Evolutionary conservation across 2,113 vertebrate genomes (phyloP), one percentile per base, ranked within the genome.

Genomic region (Terrapene triunguis): DNA sequence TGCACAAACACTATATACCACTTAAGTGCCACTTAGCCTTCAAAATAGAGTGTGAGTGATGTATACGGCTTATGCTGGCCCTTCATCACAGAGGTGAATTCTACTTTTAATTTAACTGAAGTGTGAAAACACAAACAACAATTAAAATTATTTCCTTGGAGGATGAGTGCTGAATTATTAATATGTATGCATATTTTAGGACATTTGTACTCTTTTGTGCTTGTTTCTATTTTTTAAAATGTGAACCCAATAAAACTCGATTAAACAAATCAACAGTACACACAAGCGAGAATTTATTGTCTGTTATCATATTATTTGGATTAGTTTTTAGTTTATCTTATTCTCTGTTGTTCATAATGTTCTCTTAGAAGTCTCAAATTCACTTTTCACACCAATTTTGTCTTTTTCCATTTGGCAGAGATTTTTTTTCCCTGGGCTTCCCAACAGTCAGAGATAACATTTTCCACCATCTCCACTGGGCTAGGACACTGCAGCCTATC

Each of bases 391-490:
- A 92, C 38, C 55, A 88, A 57, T 16, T 89, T 90, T 32, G 48
- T 81, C 72, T 79, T 94, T 95, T 62, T 95, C 95, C 88, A 82
- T 22, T 93, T 96, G 89, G 85, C 62, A 88, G 53, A 94, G 21
- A 9, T 62, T 13, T 93, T 53, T 82, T 95, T 96, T 84, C 95
- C 59, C 59, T 89, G 90, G 44, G 35, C 94, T 95, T 93, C 42
- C 25, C 84, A 62, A 32, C 29, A 62, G 59, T 29, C 27, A 62
- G 10, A 62, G 59, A 62, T 29, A 62, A 62, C 59, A 62, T 62
- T 32, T 62, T 62, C 59, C 27, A 62, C 59, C 59, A 62, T 62
- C 11, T 62, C 29, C 11, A 6, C 14, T 62, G 5, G 29, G 59
- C 59, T 32, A 62, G 59, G 11, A 62, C 59, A 32, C 3, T 62